Percentiles rank a stretch among this genome's conserved stretches.
These are phyloP conservation scores for Gallinago stenura DNA, from an alignment of 2,797 vertebrate species.

Conservation along the genomic window DNA sequence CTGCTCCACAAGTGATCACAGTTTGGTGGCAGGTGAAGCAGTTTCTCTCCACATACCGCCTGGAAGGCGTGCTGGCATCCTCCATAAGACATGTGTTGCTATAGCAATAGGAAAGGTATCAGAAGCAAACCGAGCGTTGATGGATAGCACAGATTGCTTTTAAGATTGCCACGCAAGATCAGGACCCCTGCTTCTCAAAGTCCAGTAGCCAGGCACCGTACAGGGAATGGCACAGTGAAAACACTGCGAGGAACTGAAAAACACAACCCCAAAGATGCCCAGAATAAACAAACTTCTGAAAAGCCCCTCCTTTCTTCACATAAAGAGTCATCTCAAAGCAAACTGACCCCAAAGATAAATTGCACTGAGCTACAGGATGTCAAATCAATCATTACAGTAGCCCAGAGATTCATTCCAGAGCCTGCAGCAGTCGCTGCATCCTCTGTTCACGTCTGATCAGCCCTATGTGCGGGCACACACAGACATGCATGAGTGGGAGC, in stretches of 20 bases:
- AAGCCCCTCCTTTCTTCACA: not conserved
- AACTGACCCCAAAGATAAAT: not conserved
- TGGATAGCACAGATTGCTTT: not conserved
- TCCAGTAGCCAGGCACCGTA: not conserved
- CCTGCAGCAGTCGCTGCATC: not conserved
- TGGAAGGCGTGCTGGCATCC: not conserved
- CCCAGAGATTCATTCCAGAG: not conserved
- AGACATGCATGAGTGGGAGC: not conserved
- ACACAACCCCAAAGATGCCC: not conserved
- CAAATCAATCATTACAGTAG: not conserved
- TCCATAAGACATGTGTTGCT: not conserved
- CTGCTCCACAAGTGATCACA: not conserved
- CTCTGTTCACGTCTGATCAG: not conserved
- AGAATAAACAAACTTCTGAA: not conserved
- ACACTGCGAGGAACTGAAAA: not conserved
- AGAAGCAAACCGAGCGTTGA: not conserved
- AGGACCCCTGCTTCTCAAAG: not conserved
- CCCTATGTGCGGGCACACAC: not conserved
- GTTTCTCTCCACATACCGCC: not conserved
- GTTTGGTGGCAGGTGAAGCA: constrained; percentile 23
- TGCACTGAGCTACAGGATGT: not conserved
- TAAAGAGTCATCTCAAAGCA: not conserved
- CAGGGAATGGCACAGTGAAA: not conserved
- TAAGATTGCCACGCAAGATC: not conserved
- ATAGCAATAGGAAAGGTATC: constrained; percentile 52